These are phyloP conservation scores for Leptobrachium ailaonicum DNA, from an alignment of 2,113 vertebrate species.

Conservation along the genomic window DNA sequence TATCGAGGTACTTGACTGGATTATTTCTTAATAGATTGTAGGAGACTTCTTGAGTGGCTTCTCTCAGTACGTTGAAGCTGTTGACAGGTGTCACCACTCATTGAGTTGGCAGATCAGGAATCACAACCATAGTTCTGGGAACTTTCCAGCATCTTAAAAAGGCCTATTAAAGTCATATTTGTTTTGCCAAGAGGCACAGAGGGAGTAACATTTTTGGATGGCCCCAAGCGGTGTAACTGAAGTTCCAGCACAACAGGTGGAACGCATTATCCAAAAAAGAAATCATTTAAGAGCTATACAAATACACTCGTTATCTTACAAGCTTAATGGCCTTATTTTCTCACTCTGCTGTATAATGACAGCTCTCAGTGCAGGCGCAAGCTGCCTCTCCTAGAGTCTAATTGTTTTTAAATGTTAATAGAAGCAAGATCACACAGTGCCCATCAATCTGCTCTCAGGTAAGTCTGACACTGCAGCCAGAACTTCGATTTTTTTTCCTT, in stretches of 20 bases:
- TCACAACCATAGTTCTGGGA: constrained; percentile 3
- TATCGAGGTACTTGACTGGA: no score
- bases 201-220: constrained; percentile 43
- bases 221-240: constrained; percentile 34
- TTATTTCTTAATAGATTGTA: background rate
- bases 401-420: constrained; percentile 51
- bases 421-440: constrained; percentile 44
- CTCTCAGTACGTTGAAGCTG: constrained; percentile 9
- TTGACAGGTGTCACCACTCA: constrained; percentile 30
- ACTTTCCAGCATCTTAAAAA: constrained; percentile 17
- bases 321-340: constrained; percentile 46
- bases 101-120: constrained; percentile 10
- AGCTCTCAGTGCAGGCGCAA: constrained; percentile 43
- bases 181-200: constrained; percentile 38
- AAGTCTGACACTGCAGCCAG: constrained; percentile 35
- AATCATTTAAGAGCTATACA: constrained; percentile 46
- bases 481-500: background rate
- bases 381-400: constrained; percentile 46
- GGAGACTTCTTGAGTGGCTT: constrained; percentile 1
- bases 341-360: constrained; percentile 47
- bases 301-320: constrained; percentile 43
- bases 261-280: constrained; percentile 44
- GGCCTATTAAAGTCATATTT: constrained; percentile 43
- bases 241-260: constrained; percentile 43
- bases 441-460: constrained; percentile 47